phyloP scores from a whole-genome alignment of 2,888 invertebrate species.

The Scrobipalpa atriplicella region DNA sequence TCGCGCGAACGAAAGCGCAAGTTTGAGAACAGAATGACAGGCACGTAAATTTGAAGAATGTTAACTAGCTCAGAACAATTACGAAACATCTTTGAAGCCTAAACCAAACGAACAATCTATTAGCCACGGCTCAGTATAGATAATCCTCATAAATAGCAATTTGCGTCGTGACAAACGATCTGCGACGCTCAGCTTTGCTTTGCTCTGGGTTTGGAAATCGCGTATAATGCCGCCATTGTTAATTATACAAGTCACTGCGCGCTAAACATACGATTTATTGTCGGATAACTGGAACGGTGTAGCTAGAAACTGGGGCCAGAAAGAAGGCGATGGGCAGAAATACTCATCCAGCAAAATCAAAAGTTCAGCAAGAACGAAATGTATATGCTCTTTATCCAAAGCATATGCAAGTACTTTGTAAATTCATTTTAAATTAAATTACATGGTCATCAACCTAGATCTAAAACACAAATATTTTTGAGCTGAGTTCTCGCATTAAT shows the following conservation, averaged over 20 bases:
- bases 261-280: slow-evolving; percentile 81
- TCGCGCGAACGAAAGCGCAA: slow-evolving; percentile 12
- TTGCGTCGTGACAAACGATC: slow-evolving; percentile 78
- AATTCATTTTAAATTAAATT: no score
- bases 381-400: no score
- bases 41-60: slow-evolving; percentile 17
- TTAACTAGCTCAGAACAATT: slow-evolving; percentile 37
- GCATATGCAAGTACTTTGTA: no score
- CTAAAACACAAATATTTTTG: no score
- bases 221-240: slow-evolving; percentile 78
- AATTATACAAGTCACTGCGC: slow-evolving; percentile 78
- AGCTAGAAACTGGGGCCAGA: slow-evolving; percentile 24
- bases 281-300: slow-evolving; percentile 71
- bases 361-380: background rate
- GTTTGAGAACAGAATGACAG: slow-evolving; percentile 11
- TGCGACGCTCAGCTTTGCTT: slow-evolving; percentile 47
- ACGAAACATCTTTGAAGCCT: slow-evolving; percentile 36
- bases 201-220: slow-evolving; percentile 77
- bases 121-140: slow-evolving; percentile 46
- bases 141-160: slow-evolving; percentile 80
- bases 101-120: slow-evolving; percentile 12
- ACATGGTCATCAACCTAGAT: no score
- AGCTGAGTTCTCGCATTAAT: no score
- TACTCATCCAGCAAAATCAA: background rate
- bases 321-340: slow-evolving; percentile 27